A percentile compares a stretch with the other conserved stretches of the same genome.
Evolutionary conservation across 2,888 invertebrate species (phyloP).

Genomic region (Magallana nippona): DNA sequence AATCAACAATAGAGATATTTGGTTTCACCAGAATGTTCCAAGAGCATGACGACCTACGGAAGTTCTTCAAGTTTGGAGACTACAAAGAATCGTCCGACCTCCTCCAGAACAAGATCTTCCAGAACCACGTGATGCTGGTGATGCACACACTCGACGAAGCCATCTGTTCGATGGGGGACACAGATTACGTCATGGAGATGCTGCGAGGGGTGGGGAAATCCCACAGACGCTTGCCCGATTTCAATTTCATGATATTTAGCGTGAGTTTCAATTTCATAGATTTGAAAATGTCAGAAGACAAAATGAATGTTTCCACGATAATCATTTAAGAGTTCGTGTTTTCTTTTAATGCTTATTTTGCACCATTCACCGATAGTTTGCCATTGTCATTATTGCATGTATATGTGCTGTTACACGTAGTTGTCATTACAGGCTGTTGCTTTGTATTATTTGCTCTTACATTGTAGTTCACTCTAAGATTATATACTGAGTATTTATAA

Average conservation of each 20-base stretch:
- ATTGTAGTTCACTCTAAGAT: no score
- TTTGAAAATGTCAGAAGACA: background rate
- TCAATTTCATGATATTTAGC: constrained; percentile 93
- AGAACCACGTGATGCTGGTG: constrained; percentile 92
- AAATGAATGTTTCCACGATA: background rate
- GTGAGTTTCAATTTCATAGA: constrained; percentile 80
- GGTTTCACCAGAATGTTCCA: constrained; percentile 66
- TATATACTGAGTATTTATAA: no score
- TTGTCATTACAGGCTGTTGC: no score
- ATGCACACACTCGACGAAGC: constrained; percentile 94
- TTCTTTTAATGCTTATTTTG: no score
- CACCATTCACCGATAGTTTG: no score
- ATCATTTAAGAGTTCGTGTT: no score
- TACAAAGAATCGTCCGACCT: constrained; percentile 85
- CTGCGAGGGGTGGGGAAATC: constrained; percentile 91
- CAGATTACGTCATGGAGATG: constrained; percentile 91
- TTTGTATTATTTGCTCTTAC: no score
- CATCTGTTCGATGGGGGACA: constrained; percentile 91
- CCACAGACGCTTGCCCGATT: constrained; percentile 90
- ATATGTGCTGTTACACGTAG: no score
- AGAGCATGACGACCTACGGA: constrained; percentile 61
- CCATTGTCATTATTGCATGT: no score
- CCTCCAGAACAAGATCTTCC: constrained; percentile 89
- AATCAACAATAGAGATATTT: background rate
- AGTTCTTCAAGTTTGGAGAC: constrained; percentile 60